Evolutionary conservation across 2,113 vertebrate species (phyloP), one percentile per base, ranked within the genome.

Genomic region (Pseudonaja textilis): DNA sequence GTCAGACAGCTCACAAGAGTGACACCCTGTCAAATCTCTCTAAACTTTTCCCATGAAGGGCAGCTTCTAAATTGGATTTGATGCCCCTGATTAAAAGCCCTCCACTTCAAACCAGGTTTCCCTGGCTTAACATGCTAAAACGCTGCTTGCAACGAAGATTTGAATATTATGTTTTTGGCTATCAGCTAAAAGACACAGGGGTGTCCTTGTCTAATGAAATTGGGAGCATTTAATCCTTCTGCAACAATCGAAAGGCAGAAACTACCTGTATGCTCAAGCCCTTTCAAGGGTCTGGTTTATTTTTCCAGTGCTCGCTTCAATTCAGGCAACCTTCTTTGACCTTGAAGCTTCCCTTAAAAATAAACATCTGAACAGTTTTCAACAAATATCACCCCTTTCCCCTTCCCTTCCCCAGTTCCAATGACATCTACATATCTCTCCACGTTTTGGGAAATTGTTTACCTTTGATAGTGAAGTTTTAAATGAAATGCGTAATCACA

Each of bases 401-500:
- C n/a, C 69, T 39, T 39, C 69, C 34, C 34, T 69, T 69, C 34
- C 9, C 69, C 34, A 81, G 2, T 81, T 39, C 34, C 16, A 87
- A 0, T 4, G 0, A 0, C 90, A 93, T 93, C 90, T 88, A 87
- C 87, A 2, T 14, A 87, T 55, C 54, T 50, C 5, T 87, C 86
- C 91, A 29, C 56, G 59, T 54, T 93, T 93, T 69, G 59, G 90
- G 50, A 92, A 91, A 50, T 9, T 94, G 90, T 94, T 97, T 95
- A 3, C 52, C 64, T 91, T 93, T 87, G 45, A 93, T 59, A 74
- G 93, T 18, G 93, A 91, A 55, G 47, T 64, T 95, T 94, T 91
- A 96, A 95, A 94, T 96, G 91, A 89, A 92, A 52, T 88, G 96
- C 96, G 96, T 97, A 97, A 96, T 97, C 96, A 92, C 92, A 95